Percentiles rank a stretch among this genome's conserved stretches.
Conservation (phyloP, 2,888 invertebrate species). For the Lutraria lutraria region DNA sequence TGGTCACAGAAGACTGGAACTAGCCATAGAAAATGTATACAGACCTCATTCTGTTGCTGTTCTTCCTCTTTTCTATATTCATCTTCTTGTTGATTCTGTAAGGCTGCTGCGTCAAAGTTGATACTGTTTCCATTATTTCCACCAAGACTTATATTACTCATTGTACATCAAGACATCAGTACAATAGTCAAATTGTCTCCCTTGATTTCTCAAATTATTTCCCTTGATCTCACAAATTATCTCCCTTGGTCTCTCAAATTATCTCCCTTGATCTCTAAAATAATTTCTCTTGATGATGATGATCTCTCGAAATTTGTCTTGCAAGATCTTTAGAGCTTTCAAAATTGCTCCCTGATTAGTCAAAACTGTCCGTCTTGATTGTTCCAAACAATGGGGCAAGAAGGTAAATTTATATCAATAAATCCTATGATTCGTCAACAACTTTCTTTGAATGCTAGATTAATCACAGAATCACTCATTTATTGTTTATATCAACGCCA, state of each 20-base stretch:
- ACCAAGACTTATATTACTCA: constrained; percentile 63
- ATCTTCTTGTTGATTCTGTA: constrained; percentile 83
- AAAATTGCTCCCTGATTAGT: too few relatives aligned
- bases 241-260: too few relatives aligned
- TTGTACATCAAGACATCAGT: constrained; percentile 20
- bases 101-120: constrained; percentile 82
- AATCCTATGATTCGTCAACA: background rate
- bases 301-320: too few relatives aligned
- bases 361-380: too few relatives aligned
- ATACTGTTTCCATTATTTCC: constrained; percentile 76
- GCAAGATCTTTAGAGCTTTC: too few relatives aligned
- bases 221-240: too few relatives aligned
- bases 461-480: background rate
- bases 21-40: constrained; percentile 1
- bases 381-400: too few relatives aligned
- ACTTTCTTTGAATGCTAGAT: background rate
- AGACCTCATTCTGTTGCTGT: constrained; percentile 83
- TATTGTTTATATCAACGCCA: background rate
- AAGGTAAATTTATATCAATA: too few relatives aligned
- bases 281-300: too few relatives aligned
- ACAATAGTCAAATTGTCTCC: background rate
- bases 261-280: too few relatives aligned
- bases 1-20: background rate
- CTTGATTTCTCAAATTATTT: too few relatives aligned
- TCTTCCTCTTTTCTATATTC: constrained; percentile 84